Evolutionary conservation across 1,140 invertebrate genomes (phyloP), one percentile per base, ranked within the genome.

Genomic region (Drosophila gunungcola): DNA sequence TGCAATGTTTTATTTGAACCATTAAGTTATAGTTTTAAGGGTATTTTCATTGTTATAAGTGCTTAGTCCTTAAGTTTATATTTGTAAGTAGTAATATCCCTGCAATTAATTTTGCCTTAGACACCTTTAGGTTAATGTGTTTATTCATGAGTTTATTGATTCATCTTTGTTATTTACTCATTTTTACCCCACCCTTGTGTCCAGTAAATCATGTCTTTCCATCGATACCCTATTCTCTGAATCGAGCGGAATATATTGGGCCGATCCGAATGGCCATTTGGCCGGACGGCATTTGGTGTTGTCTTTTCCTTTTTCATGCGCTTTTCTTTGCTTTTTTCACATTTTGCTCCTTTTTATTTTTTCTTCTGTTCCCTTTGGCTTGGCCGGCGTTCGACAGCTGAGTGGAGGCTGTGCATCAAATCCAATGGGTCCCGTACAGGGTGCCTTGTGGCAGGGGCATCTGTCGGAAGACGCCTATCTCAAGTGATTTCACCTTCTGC

Each of bases 201-300:
- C 46, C 25, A 46, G 25, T 12, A 27, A 5, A 34, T 51, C 49
- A 56, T 25, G 12, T 2, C 7, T 2, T 21, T 10, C 11, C n/a
- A 10, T 9, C n/a, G 49, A 16, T 67, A 69, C 62, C 65, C 42
- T 13, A 4, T 29, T 46, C n/a, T 69, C 42, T 67, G 65, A 65
- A 38, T 43, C 48, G 49, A 25, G 29, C 11, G 29, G 21, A 42
- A 32, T 49, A 27, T 38, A 56, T 42, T 43, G 41, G 45, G 55
- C 42, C 56, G 65, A 75, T 54, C 25, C 42, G 63, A 61, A 62
- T 81, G 78, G 73, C 79, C 73, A 70, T 81, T 83, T 83, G 80
- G 75, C 80, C 80, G 54, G 49, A 51, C 80, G 80, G 60, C 81
- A 85, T 84, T 84, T 80, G 63, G 43, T 36, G 58, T 39, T 42